phyloP scores from a whole-genome alignment of 2,113 vertebrate species.

The Nymphicus hollandicus region DNA sequence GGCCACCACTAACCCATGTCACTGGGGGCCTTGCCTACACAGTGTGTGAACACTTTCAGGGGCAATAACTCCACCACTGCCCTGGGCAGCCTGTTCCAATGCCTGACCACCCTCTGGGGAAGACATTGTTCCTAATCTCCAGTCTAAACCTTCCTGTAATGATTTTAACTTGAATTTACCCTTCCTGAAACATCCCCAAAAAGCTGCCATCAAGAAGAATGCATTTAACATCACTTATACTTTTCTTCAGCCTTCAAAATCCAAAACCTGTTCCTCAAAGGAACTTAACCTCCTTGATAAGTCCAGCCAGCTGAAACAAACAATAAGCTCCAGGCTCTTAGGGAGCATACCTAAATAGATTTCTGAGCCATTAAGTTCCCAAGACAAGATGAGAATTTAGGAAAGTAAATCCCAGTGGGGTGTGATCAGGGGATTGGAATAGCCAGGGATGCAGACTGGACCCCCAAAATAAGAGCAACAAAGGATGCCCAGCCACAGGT shows the following conservation, averaged over 20 bases:
- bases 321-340: background rate
- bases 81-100: background rate
- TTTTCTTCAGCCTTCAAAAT: background rate
- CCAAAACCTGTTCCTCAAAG: background rate
- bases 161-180: background rate
- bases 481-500: background rate
- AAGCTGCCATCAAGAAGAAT: background rate
- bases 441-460: background rate
- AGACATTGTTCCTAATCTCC: too few relatives aligned
- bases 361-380: background rate
- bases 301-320: background rate
- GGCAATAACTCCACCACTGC: too few relatives aligned
- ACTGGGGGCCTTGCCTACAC: too few relatives aligned
- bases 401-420: background rate
- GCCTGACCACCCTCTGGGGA: too few relatives aligned
- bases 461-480: background rate
- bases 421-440: background rate
- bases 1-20: too few relatives aligned
- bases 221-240: background rate
- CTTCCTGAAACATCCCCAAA: background rate
- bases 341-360: background rate
- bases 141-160: too few relatives aligned
- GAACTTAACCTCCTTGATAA: background rate
- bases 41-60: too few relatives aligned
- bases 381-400: background rate